Evolutionary conservation across 1,140 invertebrate species (phyloP).

Genomic region (Aethina tumida): DNA sequence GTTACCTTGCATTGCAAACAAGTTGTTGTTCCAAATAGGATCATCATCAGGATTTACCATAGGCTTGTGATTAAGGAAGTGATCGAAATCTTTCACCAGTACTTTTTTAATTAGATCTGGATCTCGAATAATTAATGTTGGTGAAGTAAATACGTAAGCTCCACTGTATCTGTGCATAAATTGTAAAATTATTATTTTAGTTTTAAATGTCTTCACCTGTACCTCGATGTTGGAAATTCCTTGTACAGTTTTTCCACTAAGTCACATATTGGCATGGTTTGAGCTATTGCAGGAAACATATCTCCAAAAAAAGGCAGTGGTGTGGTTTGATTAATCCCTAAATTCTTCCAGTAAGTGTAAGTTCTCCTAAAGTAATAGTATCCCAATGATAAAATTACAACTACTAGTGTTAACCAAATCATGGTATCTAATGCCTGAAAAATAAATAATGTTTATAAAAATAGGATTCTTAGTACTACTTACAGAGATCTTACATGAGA

Average conservation of each 20-base stretch:
- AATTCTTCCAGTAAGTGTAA: slow-evolving; percentile 13
- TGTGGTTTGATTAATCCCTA: slow-evolving; percentile 6
- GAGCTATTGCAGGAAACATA: not conserved
- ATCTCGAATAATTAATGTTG: slow-evolving; percentile 44
- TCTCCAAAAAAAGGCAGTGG: slow-evolving; percentile 13
- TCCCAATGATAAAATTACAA: too few species aligned
- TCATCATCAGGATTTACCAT: slow-evolving; percentile 35
- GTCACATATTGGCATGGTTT: not conserved
- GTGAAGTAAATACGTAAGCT: slow-evolving; percentile 40
- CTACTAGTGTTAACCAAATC: too few species aligned
- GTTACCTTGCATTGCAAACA: slow-evolving; percentile 19
- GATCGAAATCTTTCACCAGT: slow-evolving; percentile 35
- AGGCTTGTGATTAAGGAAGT: slow-evolving; percentile 33
- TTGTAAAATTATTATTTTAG: not conserved
- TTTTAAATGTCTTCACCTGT: slow-evolving; percentile 2
- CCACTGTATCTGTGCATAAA: slow-evolving; percentile 36
- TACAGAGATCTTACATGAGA: too few species aligned
- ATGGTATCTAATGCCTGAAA: too few species aligned
- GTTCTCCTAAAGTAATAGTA: too few species aligned
- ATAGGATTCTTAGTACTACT: too few species aligned
- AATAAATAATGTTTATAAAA: too few species aligned
- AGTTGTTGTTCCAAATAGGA: slow-evolving; percentile 41
- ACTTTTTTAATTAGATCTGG: slow-evolving; percentile 37
- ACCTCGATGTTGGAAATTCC: slow-evolving; percentile 11
- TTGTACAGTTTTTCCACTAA: slow-evolving; percentile 9